Percentiles rank a stretch among this genome's conserved stretches.
phyloP scores from a whole-genome alignment of 1,140 invertebrate species.

The Polyergus mexicanus region DNA sequence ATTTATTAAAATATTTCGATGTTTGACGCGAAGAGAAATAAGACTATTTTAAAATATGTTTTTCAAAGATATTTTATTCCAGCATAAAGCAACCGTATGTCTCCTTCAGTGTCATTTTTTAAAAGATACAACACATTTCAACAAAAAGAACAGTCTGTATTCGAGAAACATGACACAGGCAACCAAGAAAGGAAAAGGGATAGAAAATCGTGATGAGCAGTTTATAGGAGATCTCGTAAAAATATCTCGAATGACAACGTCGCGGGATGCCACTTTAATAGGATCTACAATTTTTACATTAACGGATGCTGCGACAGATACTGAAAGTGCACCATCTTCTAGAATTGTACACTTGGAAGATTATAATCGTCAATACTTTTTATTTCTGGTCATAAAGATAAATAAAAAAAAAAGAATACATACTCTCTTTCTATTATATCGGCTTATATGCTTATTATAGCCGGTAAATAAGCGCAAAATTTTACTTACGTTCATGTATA shows the following conservation, averaged over 20 bases:
- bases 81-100: conserved; percentile 29
- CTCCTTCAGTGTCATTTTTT: conserved; percentile 40
- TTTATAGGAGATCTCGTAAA: conserved; percentile 53
- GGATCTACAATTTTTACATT: conserved; percentile 35
- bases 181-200: conserved; percentile 42
- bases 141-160: conserved; percentile 44
- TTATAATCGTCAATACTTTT: conserved; percentile 2
- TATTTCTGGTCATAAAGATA: not conserved
- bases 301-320: conserved; percentile 3
- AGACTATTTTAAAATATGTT: not conserved
- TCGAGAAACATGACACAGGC: conserved; percentile 10
- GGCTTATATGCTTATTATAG: no score
- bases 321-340: not conserved
- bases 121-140: conserved; percentile 40
- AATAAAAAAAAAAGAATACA: no score
- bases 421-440: no score
- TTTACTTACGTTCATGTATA: no score
- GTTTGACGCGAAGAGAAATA: not conserved
- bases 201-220: conserved; percentile 48
- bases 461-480: no score
- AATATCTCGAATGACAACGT: conserved; percentile 21
- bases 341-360: not conserved
- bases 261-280: conserved; percentile 25
- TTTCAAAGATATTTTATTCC: conserved; percentile 18
- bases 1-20: conserved; percentile 1